These are phyloP conservation scores for Poecilia velifera DNA, from an alignment of 2,797 vertebrate genomes.

Conservation along the genomic window DNA sequence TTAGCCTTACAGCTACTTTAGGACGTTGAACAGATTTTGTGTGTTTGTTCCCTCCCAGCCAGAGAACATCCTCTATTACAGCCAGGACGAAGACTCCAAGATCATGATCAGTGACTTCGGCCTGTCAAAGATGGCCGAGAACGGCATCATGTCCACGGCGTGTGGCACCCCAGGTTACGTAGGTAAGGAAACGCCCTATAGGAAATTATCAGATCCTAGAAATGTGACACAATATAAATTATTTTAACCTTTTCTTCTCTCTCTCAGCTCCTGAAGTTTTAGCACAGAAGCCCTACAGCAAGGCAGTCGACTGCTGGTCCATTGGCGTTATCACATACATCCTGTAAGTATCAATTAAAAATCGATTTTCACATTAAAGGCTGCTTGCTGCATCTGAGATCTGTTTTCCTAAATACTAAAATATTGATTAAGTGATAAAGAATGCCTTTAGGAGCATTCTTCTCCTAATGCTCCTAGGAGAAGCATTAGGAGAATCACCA, in stretches of 20 bases:
- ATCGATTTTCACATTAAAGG: conserved; percentile 31
- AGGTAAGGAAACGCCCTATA: conserved; percentile 76
- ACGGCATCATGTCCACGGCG: conserved; percentile 94
- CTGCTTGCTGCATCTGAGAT: neutral
- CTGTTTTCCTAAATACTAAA: neutral
- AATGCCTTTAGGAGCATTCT: neutral
- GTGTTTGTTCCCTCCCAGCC: conserved; percentile 79
- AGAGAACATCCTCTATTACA: conserved; percentile 95
- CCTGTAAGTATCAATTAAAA: conserved; percentile 84
- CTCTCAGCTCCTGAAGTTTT: conserved; percentile 93
- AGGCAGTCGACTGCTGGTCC: conserved; percentile 98
- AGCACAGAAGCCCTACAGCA: conserved; percentile 97
- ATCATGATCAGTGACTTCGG: conserved; percentile 99
- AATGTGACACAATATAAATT: neutral
- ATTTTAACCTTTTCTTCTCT: neutral
- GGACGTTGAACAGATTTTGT: conserved; percentile 19
- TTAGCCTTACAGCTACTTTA: neutral
- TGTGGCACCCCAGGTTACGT: conserved; percentile 98
- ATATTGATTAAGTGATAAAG: neutral
- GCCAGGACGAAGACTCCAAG: conserved; percentile 90
- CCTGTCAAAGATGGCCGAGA: conserved; percentile 95
- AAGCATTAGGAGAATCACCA: too few relatives aligned
- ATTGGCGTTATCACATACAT: conserved; percentile 99
- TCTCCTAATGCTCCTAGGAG: too few relatives aligned
- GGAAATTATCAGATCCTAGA: neutral